Evolutionary conservation across 2,888 invertebrate genomes (phyloP).

Genomic region (Thymelicus sylvestris): DNA sequence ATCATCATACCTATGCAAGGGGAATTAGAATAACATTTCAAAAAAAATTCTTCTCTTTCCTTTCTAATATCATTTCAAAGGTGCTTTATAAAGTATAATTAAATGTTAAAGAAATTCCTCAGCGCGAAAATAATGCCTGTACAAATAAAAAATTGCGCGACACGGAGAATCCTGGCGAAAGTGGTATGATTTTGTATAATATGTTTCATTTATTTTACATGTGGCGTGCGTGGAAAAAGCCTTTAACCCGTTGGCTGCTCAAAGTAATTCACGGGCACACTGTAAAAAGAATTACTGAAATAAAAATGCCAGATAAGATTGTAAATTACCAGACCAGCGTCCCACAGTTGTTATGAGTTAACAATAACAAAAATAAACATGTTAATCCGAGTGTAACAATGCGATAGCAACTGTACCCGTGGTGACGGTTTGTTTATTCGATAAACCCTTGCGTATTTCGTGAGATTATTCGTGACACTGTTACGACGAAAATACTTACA

Average conservation of each 20-base stretch:
- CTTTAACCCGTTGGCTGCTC: background rate
- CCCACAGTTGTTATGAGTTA: slow-evolving; percentile 44
- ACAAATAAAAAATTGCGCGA: no score
- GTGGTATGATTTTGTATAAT: no score
- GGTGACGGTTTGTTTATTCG: slow-evolving; percentile 58
- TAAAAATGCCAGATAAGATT: slow-evolving; percentile 46
- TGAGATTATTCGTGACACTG: slow-evolving; percentile 40
- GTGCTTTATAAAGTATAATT: no score
- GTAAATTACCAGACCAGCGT: slow-evolving; percentile 28
- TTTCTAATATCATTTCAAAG: no score
- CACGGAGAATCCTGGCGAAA: no score
- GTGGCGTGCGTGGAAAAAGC: background rate
- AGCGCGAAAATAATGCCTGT: no score
- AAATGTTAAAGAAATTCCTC: no score
- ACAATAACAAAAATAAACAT: slow-evolving; percentile 50
- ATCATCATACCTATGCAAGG: no score
- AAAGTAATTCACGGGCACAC: background rate
- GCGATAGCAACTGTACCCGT: slow-evolving; percentile 59
- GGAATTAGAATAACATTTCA: no score
- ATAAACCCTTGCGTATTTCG: slow-evolving; percentile 52
- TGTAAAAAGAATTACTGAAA: slow-evolving; percentile 39
- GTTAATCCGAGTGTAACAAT: slow-evolving; percentile 66
- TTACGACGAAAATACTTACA: slow-evolving; percentile 6
- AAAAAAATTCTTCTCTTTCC: no score
- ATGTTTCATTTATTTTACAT: no score